Conservation (phyloP, 2,888 invertebrate genomes). For the Drosophila rellima region DNA sequence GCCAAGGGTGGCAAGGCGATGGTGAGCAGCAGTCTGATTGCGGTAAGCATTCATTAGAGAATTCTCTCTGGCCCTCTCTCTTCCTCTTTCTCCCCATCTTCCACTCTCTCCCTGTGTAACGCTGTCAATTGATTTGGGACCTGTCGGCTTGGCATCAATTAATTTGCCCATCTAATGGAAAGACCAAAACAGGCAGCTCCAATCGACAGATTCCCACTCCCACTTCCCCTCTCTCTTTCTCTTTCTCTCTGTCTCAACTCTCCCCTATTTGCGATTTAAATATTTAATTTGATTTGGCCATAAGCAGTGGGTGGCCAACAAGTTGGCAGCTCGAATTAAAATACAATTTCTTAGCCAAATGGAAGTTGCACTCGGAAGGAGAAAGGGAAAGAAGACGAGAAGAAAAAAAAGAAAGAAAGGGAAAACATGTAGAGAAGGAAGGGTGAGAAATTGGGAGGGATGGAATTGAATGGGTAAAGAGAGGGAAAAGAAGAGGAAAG, state of each 20-base stretch:
- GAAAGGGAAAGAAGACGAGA: background rate
- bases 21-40: slow-evolving; percentile 88
- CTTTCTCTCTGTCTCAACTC: background rate
- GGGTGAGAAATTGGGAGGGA: too few relatives aligned
- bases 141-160: slow-evolving; percentile 61
- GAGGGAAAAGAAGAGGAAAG: background rate
- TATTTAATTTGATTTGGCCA: slow-evolving; percentile 74
- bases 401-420: background rate
- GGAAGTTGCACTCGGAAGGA: slow-evolving; percentile 5
- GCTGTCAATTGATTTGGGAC: slow-evolving; percentile 8
- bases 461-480: background rate
- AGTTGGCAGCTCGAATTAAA: slow-evolving; percentile 56
- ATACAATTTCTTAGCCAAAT: slow-evolving; percentile 54
- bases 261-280: slow-evolving; percentile 57
- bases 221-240: background rate
- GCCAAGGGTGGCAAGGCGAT: slow-evolving; percentile 88
- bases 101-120: background rate
- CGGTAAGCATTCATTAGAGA: slow-evolving; percentile 86
- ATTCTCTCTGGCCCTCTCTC: background rate
- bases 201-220: background rate
- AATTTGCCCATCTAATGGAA: slow-evolving; percentile 69
- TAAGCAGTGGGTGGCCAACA: slow-evolving; percentile 34
- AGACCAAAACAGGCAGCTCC: slow-evolving; percentile 19
- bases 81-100: too few relatives aligned
- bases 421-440: background rate